Conservation (phyloP, 2,888 invertebrate genomes). For the Drosophila rubida region DNA sequence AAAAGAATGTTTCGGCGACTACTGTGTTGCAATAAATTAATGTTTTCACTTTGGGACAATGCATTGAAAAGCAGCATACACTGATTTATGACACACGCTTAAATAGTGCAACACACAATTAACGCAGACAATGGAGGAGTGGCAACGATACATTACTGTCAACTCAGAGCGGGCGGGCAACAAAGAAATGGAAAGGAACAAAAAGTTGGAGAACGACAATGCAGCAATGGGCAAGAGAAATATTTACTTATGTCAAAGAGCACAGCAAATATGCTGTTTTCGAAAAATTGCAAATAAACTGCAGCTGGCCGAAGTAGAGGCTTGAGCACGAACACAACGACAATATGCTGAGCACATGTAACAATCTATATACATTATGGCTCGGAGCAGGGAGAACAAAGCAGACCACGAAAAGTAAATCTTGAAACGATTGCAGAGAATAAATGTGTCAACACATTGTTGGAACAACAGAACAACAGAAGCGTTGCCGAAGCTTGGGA, state of each 20-base stretch:
- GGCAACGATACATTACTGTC: background rate
- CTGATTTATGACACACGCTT: constrained; percentile 1
- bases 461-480: constrained; percentile 11
- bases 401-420: constrained; percentile 7
- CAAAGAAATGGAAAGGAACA: constrained; percentile 19
- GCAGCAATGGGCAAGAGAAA: constrained; percentile 35
- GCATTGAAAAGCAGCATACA: background rate
- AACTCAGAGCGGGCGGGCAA: background rate
- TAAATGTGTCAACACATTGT: constrained; percentile 50
- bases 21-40: constrained; percentile 16
- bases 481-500: background rate
- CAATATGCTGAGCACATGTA: constrained; percentile 27
- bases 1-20: background rate
- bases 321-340: background rate
- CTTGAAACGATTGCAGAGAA: background rate
- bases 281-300: constrained; percentile 45
- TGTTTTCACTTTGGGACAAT: constrained; percentile 9
- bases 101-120: background rate
- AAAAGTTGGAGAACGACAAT: background rate
- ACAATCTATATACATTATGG: constrained; percentile 11
- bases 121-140: background rate
- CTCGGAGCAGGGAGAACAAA: background rate
- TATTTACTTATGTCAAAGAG: constrained; percentile 59
- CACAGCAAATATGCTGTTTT: constrained; percentile 50
- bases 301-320: constrained; percentile 19